phyloP scores from a whole-genome alignment of 2,888 invertebrate species.

The Hypolimnas misippus region DNA sequence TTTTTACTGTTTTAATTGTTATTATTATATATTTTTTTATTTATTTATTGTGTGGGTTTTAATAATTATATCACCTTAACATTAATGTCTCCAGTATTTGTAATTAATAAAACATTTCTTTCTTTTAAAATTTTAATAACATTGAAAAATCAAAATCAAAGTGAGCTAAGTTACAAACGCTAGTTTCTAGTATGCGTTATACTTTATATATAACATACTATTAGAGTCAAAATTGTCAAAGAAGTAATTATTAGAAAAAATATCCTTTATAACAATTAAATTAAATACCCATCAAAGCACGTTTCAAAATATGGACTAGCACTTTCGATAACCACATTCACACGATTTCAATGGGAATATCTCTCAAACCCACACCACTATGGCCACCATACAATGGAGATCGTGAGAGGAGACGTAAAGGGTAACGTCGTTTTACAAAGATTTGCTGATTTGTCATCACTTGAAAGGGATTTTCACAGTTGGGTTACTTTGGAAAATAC shows the following conservation, averaged over 20 bases:
- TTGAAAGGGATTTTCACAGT: conserved; percentile 21
- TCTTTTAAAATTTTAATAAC: too few species aligned
- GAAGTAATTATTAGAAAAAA: neutral
- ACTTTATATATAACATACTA: too few species aligned
- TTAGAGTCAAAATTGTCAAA: neutral
- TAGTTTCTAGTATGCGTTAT: too few species aligned
- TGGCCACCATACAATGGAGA: conserved; percentile 16
- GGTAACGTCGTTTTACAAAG: conserved; percentile 22
- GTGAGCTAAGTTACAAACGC: too few species aligned
- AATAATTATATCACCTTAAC: too few species aligned
- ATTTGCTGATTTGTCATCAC: conserved; percentile 30
- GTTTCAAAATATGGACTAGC: neutral
- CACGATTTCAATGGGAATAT: neutral
- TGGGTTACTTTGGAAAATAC: conserved; percentile 27
- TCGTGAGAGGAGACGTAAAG: conserved; percentile 9
- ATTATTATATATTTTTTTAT: too few species aligned
- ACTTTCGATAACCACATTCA: neutral
- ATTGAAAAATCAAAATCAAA: too few species aligned
- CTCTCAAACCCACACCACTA: neutral
- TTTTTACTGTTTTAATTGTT: too few species aligned
- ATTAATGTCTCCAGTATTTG: too few species aligned
- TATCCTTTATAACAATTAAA: neutral
- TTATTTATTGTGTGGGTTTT: too few species aligned
- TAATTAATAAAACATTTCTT: too few species aligned
- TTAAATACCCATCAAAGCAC: neutral